phyloP scores from a whole-genome alignment of 2,797 vertebrate genomes.

The Micromesistius poutassou region DNA sequence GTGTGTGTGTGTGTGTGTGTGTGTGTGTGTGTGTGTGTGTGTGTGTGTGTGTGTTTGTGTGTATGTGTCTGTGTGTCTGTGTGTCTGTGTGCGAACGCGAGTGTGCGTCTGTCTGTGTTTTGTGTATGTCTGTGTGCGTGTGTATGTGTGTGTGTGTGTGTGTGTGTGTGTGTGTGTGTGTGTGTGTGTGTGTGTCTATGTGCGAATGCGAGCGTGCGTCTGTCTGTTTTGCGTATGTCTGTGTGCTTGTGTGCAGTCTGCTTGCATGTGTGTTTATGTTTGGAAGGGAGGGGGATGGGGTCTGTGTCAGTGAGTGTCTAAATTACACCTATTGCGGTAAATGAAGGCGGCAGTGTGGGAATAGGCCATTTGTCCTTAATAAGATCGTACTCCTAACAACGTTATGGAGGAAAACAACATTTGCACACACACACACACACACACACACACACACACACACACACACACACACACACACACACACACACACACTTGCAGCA shows the following conservation, averaged over 20 bases:
- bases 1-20: constrained; percentile 13
- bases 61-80: not conserved
- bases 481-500: constrained; percentile 5
- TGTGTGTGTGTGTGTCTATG: constrained; percentile 2
- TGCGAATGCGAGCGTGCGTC: constrained; percentile 7
- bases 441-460: not conserved
- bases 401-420: constrained; percentile 14
- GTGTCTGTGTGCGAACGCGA: constrained; percentile 13
- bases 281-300: constrained; percentile 9
- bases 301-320: constrained; percentile 4
- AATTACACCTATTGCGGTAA: constrained; percentile 28
- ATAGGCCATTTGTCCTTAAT: constrained; percentile 30
- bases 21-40: constrained; percentile 6
- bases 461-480: not conserved
- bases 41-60: constrained; percentile 4
- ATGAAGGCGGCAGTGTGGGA: constrained; percentile 13
- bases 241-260: constrained; percentile 5
- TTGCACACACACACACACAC: constrained; percentile 9
- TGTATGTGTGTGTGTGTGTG: constrained; percentile 1
- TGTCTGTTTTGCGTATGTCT: constrained; percentile 5
- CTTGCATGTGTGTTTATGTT: not conserved
- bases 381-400: constrained; percentile 23
- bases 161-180: too few relatives aligned
- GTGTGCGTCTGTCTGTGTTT: not conserved
- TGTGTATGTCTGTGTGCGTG: constrained; percentile 7